Evolutionary conservation across 2,888 invertebrate genomes (phyloP).

Genomic region (Yponomeuta evonymella): DNA sequence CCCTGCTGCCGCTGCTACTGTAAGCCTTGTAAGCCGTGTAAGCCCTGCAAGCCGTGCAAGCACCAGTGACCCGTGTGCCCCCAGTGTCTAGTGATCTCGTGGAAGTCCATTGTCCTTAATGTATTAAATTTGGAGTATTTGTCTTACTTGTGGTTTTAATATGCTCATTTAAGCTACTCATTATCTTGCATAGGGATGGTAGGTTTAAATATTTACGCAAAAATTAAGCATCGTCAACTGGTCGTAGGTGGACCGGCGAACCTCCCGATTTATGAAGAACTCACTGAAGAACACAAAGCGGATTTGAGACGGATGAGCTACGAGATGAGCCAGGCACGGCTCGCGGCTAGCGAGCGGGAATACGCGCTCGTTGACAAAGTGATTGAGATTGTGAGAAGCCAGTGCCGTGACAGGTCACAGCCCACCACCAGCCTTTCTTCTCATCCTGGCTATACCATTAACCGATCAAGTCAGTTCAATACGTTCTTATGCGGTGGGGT

Average conservation of each 20-base stretch:
- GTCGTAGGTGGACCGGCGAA: slow-evolving; percentile 57
- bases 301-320: slow-evolving; percentile 17
- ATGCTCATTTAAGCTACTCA: not conserved
- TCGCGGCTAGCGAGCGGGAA: not conserved
- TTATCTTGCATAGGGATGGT: not conserved
- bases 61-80: not conserved
- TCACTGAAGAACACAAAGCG: slow-evolving; percentile 39
- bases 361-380: not conserved
- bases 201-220: not conserved
- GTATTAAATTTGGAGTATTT: not conserved
- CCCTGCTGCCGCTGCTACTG: slow-evolving; percentile 32
- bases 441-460: not conserved
- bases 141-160: not conserved
- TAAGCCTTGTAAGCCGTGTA: not conserved
- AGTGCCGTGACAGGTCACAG: not conserved
- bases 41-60: not conserved
- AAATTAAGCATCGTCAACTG: slow-evolving; percentile 44
- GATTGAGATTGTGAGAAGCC: not conserved
- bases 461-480: not conserved
- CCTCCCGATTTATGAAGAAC: slow-evolving; percentile 46
- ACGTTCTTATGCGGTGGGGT: too few species aligned
- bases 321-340: not conserved
- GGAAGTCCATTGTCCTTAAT: not conserved
- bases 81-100: not conserved
- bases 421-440: not conserved